These are phyloP conservation scores for Forbesichthys papilliferus DNA, from an alignment of 2,113 vertebrate species.

Conservation along the genomic window DNA sequence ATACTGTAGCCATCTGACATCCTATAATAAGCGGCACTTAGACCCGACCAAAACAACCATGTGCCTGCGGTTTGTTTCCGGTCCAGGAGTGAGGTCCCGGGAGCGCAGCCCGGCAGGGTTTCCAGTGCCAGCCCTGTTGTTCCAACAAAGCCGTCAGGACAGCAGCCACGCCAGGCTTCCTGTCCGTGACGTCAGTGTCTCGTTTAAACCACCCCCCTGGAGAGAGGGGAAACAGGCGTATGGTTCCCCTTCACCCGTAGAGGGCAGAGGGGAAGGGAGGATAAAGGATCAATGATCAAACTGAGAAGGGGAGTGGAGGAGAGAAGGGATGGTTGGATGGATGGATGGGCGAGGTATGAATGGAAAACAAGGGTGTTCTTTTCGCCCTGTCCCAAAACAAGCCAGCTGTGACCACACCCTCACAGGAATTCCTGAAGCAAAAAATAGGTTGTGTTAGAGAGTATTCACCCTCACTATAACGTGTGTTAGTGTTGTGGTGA, in stretches of 20 bases:
- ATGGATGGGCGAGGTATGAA: slow-evolving; percentile 13
- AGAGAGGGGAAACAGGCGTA: slow-evolving; percentile 45
- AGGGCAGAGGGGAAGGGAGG: not conserved
- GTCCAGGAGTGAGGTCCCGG: too few relatives aligned
- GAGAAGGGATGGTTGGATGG: not conserved
- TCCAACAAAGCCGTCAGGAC: slow-evolving; percentile 31
- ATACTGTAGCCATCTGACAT: too few relatives aligned
- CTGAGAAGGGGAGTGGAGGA: not conserved
- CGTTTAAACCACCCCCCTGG: slow-evolving; percentile 35
- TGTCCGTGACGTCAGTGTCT: slow-evolving; percentile 38
- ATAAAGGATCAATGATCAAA: too few relatives aligned
- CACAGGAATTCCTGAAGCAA: slow-evolving; percentile 65
- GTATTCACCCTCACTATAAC: slow-evolving; percentile 16
- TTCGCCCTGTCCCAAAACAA: slow-evolving; percentile 59
- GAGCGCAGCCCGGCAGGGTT: too few relatives aligned
- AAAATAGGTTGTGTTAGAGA: slow-evolving; percentile 40
- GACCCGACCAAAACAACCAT: too few relatives aligned
- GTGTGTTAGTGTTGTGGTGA: not conserved
- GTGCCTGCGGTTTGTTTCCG: too few relatives aligned
- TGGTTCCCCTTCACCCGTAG: slow-evolving; percentile 19
- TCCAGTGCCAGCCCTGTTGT: slow-evolving; percentile 34
- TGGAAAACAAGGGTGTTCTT: slow-evolving; percentile 65
- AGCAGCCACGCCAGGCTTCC: slow-evolving; percentile 49
- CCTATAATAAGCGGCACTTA: too few relatives aligned
- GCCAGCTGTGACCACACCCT: slow-evolving; percentile 66